These are phyloP conservation scores for Eupithecia inturbata DNA, from an alignment of 2,888 invertebrate genomes.

Conservation along the genomic window DNA sequence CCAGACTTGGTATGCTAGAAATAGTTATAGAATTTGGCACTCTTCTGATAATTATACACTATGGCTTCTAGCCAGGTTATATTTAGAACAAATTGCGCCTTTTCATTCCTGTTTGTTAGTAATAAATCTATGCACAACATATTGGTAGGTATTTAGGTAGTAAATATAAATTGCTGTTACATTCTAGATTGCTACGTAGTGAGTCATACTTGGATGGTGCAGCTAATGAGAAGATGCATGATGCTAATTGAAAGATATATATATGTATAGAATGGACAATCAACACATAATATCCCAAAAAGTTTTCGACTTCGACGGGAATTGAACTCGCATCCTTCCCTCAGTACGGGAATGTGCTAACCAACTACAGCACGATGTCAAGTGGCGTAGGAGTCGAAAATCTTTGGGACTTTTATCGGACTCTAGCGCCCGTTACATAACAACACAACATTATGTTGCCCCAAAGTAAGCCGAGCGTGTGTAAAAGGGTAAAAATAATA, in stretches of 20 bases:
- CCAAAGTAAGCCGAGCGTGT: not conserved
- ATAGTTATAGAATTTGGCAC: conserved; percentile 73
- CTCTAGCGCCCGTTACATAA: too few relatives aligned
- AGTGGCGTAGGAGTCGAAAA: too few relatives aligned
- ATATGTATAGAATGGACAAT: not conserved
- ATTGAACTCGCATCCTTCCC: too few relatives aligned
- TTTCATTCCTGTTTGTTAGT: conserved; percentile 55
- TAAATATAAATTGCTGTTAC: conserved; percentile 18
- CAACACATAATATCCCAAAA: too few relatives aligned
- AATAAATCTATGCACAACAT: conserved; percentile 47
- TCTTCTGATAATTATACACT: conserved; percentile 69
- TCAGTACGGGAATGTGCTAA: too few relatives aligned
- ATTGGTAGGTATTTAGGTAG: conserved; percentile 10
- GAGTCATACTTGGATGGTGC: conserved; percentile 17
- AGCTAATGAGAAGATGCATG: not conserved
- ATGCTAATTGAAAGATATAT: not conserved
- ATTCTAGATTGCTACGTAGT: conserved; percentile 24
- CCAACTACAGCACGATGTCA: too few relatives aligned
- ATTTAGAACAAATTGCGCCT: conserved; percentile 67
- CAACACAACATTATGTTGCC: not conserved
- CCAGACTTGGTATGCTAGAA: conserved; percentile 58
- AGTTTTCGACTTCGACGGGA: too few relatives aligned
- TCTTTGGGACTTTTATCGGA: too few relatives aligned
- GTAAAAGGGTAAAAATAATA: not conserved
- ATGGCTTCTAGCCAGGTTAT: conserved; percentile 72